Conservation (phyloP, 2,888 invertebrate genomes). For the Disparrhopalites patrizii region DNA sequence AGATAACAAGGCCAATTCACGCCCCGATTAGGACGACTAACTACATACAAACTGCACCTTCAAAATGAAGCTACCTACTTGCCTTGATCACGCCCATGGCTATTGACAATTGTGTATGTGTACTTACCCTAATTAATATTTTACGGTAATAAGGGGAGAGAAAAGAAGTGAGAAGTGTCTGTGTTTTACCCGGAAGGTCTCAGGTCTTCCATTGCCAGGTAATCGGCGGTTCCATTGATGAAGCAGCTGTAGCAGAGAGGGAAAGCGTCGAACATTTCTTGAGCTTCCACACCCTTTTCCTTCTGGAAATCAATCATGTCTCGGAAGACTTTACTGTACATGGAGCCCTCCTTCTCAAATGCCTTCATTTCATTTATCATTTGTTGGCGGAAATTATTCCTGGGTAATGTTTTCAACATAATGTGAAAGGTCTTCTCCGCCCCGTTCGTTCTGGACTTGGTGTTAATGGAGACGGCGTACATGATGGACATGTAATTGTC, state of each 20-base stretch:
- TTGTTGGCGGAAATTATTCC: constrained; percentile 28
- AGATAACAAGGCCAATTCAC: no score
- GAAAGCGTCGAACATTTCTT: constrained; percentile 29
- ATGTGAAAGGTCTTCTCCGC: constrained; percentile 23
- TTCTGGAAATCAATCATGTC: constrained; percentile 30
- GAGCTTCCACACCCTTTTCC: constrained; percentile 24
- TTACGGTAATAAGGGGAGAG: no score
- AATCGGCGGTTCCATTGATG: constrained; percentile 32
- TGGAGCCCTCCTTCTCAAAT: constrained; percentile 36
- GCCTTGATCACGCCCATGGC: no score
- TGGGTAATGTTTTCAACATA: constrained; percentile 42
- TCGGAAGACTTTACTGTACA: constrained; percentile 33
- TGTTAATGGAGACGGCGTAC: constrained; percentile 36
- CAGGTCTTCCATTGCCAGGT: constrained; percentile 39
- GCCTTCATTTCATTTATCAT: constrained; percentile 42
- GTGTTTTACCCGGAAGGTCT: constrained; percentile 34
- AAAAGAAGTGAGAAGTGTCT: no score
- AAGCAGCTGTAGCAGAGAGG: constrained; percentile 37
- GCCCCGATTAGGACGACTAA: no score
- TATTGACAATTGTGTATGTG: no score
- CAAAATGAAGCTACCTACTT: no score
- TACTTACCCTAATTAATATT: no score
- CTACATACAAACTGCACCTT: no score
- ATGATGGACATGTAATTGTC: constrained; percentile 48
- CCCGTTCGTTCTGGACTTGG: constrained; percentile 28